These are phyloP conservation scores for Agonopterix subpropinquella DNA, from an alignment of 2,888 invertebrate species.

Conservation along the genomic window DNA sequence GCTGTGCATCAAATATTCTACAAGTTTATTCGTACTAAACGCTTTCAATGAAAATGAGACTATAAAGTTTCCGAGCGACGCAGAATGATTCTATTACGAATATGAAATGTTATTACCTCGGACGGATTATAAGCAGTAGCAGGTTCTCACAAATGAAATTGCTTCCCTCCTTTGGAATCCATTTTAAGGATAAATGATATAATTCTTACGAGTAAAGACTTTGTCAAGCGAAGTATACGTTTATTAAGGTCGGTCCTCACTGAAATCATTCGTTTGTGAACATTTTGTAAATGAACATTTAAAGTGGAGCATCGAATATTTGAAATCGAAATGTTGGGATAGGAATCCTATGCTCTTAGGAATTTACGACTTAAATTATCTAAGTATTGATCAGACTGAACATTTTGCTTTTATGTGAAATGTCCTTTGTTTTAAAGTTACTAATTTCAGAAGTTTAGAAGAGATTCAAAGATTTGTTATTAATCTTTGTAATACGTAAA, in stretches of 20 bases:
- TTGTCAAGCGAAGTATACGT: slow-evolving; percentile 56
- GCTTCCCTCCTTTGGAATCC: slow-evolving; percentile 73
- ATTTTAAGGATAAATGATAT: slow-evolving; percentile 73
- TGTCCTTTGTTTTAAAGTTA: too few species aligned
- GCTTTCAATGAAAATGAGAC: slow-evolving; percentile 74
- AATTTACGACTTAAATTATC: too few species aligned
- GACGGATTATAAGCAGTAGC: slow-evolving; percentile 74
- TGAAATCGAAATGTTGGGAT: too few species aligned
- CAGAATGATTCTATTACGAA: slow-evolving; percentile 75
- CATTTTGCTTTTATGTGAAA: too few species aligned
- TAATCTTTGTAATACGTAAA: too few species aligned
- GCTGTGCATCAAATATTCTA: slow-evolving; percentile 68
- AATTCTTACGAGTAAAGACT: slow-evolving; percentile 70
- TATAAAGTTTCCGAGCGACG: slow-evolving; percentile 73
- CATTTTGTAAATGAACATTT: too few species aligned
- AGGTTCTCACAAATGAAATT: slow-evolving; percentile 75
- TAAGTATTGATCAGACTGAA: too few species aligned
- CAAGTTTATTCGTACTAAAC: slow-evolving; percentile 72
- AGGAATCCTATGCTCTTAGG: too few species aligned
- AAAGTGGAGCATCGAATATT: neutral
- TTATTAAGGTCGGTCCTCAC: slow-evolving; percentile 24
- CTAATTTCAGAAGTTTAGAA: too few species aligned
- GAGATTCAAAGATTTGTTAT: too few species aligned
- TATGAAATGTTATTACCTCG: slow-evolving; percentile 75
- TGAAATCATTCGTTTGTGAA: too few species aligned